Base-by-base conservation (phyloP, 2,888 invertebrate genomes). In the Sinodicranocentrus sp. region DNA sequence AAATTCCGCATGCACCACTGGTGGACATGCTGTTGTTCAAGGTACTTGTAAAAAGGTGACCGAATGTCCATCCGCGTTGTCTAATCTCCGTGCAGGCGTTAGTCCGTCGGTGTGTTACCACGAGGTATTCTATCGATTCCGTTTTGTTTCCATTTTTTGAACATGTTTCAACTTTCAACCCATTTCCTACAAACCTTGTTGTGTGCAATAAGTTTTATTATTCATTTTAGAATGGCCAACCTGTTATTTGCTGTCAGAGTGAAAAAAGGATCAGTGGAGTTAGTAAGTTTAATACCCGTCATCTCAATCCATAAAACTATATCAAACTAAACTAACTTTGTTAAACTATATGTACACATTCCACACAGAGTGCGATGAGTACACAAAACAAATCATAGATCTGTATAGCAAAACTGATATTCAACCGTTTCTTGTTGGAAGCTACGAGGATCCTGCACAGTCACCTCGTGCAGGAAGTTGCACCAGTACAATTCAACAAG, bases 11-110 rank as follows among this genome's bases (percentile, higher is more conserved):
- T 76, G 76, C 39, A 76, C 44, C 0, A 43, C n/a, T 26, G 77
- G 77, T 10, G 77, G 77, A 10, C 25, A 23, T 57, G 23, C 44
- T 10, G 52, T 28, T n/a, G 33, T 77, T 0, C 23, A 8, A 26
- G 77, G 77, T 15, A 17, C n/a, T 1, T 84, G 84, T 43, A 72
- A 39, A 59, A n/a, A 13, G 2, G 8, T 73, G 2, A 21, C 57
- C 13, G 52, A 78, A 13, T 84, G 84, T 33, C 78, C 84, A 13
- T 33, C 77, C 8, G 78, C 72, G 3, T 17, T 84, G 3, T 84
- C 84, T 1, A 67, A 84, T 26, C 63, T 84, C 28, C 71, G 84
- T 25, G 71, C 84, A 26, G 84, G 84, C 13, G 43, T 84, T 19
- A 57, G 10, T 19, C 77, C 77, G n/a, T 5, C 67, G 0, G 1